Evolutionary conservation across 2,113 vertebrate species (phyloP).

Genomic region (Pachyramphus minor): DNA sequence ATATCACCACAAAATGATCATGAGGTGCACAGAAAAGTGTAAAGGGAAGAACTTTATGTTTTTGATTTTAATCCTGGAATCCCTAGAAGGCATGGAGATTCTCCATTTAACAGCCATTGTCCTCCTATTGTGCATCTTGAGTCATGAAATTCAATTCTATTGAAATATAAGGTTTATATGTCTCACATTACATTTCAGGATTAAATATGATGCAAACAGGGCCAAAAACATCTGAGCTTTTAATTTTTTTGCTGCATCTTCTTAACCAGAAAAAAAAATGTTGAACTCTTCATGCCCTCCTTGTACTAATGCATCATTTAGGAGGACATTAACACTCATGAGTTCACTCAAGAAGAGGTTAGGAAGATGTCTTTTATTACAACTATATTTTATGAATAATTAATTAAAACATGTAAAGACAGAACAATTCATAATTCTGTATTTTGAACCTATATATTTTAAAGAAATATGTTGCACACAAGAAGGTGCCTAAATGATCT

Average conservation of each 20-base stretch:
- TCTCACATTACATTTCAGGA: not conserved
- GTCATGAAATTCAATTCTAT: not conserved
- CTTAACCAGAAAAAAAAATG: not conserved
- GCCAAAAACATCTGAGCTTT: not conserved
- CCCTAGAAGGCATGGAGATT: not conserved
- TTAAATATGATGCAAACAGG: not conserved
- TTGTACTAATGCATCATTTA: constrained; percentile 8
- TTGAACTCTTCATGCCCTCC: constrained; percentile 16
- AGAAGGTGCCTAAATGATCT: not conserved
- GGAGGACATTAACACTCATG: not conserved
- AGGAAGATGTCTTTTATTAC: not conserved
- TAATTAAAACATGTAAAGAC: not conserved
- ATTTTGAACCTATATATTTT: not conserved
- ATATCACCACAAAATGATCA: not conserved
- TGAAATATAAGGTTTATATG: not conserved
- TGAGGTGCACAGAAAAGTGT: not conserved
- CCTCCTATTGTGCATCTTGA: not conserved
- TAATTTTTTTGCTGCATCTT: not conserved
- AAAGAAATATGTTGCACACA: not conserved
- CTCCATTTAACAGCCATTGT: not conserved
- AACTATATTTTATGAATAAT: not conserved
- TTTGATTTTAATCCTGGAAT: not conserved
- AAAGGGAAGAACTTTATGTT: not conserved
- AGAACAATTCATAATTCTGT: rapidly evolving
- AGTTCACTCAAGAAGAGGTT: not conserved